These are phyloP conservation scores for Saccopteryx bilineata DNA, from an alignment of 2,113 vertebrate species.

Conservation along the genomic window DNA sequence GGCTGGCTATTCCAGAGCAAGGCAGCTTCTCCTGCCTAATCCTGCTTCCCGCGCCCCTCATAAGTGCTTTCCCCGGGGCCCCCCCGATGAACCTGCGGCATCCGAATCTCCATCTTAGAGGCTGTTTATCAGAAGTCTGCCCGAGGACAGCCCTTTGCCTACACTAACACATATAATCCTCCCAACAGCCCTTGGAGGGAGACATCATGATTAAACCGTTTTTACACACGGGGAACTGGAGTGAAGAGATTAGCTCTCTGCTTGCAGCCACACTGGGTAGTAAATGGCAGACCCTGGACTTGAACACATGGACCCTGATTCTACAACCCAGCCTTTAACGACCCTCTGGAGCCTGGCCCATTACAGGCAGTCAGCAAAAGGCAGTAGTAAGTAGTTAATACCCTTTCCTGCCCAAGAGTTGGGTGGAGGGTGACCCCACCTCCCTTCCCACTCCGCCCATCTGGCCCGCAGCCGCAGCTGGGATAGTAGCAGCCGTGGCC, in stretches of 20 bases:
- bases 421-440: background rate
- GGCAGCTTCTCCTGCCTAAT: background rate
- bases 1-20: background rate
- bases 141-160: background rate
- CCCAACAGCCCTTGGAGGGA: background rate
- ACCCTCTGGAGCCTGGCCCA: background rate
- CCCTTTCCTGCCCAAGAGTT: background rate
- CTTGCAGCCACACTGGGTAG: background rate
- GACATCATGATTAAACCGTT: background rate
- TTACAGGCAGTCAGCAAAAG: background rate
- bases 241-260: background rate
- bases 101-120: background rate
- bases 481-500: slow-evolving; percentile 5
- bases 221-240: background rate
- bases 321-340: background rate
- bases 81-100: background rate
- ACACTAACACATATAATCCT: background rate
- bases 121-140: background rate
- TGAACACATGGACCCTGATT: background rate
- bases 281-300: background rate
- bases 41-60: background rate
- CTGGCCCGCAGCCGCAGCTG: background rate
- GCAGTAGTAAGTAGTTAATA: background rate
- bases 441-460: background rate
- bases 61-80: background rate